Base-by-base conservation (phyloP, 2,113 vertebrate species). In the Pagrus major region DNA sequence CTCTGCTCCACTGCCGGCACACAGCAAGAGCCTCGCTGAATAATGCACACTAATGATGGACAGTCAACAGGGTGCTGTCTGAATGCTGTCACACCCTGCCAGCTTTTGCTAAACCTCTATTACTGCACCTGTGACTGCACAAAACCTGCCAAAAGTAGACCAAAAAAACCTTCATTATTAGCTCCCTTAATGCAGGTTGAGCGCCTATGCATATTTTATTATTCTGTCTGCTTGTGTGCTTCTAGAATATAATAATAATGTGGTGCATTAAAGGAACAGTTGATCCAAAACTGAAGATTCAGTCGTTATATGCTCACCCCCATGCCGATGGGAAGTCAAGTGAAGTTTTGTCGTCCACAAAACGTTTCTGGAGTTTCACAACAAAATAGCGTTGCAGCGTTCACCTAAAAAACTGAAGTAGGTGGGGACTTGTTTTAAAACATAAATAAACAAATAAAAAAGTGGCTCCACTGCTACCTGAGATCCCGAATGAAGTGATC, bases 21-120 rank as follows among this genome's bases (percentile, higher is more conserved):
- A 61, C 83, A 90, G 85, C 85, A 61, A n/a, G 90, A 80, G 41
- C 9, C 64, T 37, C 9, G 49, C 77, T 91, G 70, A 92, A 91
- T 92, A 86, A 92, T 89, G 74, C 81, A 90, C 27, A 73, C 71
- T 87, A 77, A 87, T 83, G 79, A 89, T 80, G 72, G 77, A 67
- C 61, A 70, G 64, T 55, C 88, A 84, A 56, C 80, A 63, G 81
- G 85, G 81, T 21, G 77, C 64, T 65, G 41, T 86, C 35, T 82
- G 77, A 86, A 76, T 51, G 33, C 83, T 80, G 84, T 65, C 74
- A 78, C 86, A 83, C 78, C 76, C 88, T 76, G 33, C 20, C 63
- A n/a, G 80, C 72, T 65, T 75, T 68, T 58, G 7, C 72, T 25
- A 39, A 52, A 59, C 41, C 65, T 72, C 56, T 54, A 9, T 63